A percentile compares a stretch with the other conserved stretches of the same genome.
Conservation (phyloP, 2,797 vertebrate species). For the Platyrinchus mystaceus region DNA sequence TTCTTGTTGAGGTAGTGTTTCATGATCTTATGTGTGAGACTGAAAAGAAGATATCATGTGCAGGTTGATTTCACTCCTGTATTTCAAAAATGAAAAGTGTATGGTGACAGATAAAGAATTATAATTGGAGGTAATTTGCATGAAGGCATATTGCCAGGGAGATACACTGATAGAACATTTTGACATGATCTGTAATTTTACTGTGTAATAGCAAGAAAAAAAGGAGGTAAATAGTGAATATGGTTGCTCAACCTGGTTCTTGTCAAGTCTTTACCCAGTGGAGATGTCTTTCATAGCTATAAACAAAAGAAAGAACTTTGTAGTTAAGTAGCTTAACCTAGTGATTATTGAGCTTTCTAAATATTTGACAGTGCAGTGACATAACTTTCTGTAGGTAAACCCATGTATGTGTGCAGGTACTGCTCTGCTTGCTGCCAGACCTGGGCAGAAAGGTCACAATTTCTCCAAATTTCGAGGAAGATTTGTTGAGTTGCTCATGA, state of each 20-base stretch:
- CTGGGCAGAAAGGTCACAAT: background rate
- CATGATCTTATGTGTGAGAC: background rate
- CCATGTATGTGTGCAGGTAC: background rate
- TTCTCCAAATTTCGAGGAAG: background rate
- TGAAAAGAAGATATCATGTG: background rate
- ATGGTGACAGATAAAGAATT: background rate
- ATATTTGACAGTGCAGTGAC: background rate
- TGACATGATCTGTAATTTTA: constrained; percentile 37
- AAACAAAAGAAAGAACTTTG: background rate
- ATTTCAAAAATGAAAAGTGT: background rate
- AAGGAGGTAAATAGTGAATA: background rate
- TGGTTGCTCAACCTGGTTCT: background rate
- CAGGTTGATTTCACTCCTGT: background rate
- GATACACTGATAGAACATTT: background rate
- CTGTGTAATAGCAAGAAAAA: background rate
- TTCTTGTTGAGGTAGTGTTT: background rate
- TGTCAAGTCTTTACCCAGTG: background rate
- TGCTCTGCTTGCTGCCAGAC: background rate
- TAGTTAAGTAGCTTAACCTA: background rate
- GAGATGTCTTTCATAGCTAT: background rate
- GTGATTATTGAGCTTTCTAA: background rate
- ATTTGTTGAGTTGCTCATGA: background rate
- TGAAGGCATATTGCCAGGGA: constrained; percentile 5
- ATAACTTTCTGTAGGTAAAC: background rate
- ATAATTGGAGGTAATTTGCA: constrained; percentile 22